Conservation (phyloP, 2,888 invertebrate species). For the Eupithecia inturbata region DNA sequence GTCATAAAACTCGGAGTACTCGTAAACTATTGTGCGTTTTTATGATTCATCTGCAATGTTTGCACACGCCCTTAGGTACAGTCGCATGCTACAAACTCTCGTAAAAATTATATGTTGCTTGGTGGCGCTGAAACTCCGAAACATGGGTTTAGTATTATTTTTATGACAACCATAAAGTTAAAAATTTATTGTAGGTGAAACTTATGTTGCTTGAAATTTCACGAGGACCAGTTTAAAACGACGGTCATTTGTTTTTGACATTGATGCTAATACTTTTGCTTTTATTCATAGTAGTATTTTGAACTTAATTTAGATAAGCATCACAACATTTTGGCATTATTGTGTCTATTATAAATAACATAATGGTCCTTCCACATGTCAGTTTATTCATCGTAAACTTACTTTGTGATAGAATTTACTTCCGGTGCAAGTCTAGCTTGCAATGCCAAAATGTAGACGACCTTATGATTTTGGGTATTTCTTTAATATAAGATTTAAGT, state of each 20-base stretch:
- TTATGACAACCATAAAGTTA: constrained; percentile 14
- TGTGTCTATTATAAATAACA: neutral
- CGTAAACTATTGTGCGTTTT: constrained; percentile 80
- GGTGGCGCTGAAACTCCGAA: constrained; percentile 14
- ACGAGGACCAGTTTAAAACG: neutral
- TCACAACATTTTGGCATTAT: neutral
- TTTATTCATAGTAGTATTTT: too few species aligned
- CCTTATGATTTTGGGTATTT: neutral
- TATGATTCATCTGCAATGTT: constrained; percentile 81
- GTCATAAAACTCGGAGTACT: constrained; percentile 72
- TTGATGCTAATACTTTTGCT: neutral
- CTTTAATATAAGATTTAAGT: neutral
- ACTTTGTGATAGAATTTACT: neutral
- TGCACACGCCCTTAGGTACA: constrained; percentile 69
- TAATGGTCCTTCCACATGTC: neutral
- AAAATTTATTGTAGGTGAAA: constrained; percentile 8
- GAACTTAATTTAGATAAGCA: too few species aligned
- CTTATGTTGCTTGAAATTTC: neutral
- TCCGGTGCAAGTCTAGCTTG: neutral
- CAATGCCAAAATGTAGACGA: neutral
- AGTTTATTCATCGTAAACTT: neutral
- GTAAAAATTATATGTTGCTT: constrained; percentile 43
- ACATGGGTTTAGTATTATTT: constrained; percentile 16
- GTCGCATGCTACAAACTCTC: constrained; percentile 52
- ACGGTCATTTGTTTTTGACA: neutral